Evolutionary conservation across 1,140 invertebrate genomes (phyloP).

Genomic region (Atta texana): DNA sequence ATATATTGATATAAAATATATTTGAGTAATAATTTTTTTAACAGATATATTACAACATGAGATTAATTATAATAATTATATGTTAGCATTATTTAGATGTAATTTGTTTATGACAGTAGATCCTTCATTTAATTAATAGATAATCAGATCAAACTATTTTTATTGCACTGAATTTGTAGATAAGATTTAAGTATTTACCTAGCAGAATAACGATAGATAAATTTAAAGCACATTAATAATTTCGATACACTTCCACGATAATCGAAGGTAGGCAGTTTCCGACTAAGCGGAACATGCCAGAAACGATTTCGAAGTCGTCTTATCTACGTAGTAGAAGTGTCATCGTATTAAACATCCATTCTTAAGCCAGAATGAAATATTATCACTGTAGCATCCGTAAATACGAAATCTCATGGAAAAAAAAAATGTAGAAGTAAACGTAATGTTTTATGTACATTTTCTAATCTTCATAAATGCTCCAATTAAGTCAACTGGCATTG

Average conservation of each 20-base stretch:
- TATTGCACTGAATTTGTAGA: neutral
- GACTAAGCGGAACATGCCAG: constrained; percentile 60
- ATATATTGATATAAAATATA: neutral
- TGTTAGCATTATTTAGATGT: neutral
- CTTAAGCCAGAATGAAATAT: constrained; percentile 72
- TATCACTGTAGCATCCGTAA: constrained; percentile 50
- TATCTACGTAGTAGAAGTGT: constrained; percentile 67
- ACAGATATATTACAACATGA: neutral
- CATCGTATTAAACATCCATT: constrained; percentile 61
- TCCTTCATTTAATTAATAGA: neutral
- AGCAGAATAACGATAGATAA: constrained; percentile 18
- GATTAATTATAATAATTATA: neutral
- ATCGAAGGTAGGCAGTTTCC: constrained; percentile 55
- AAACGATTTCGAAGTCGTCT: constrained; percentile 66
- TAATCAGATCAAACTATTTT: neutral
- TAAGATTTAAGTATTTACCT: constrained; percentile 52
- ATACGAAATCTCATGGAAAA: constrained; percentile 38
- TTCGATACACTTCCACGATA: constrained; percentile 28
- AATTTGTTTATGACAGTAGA: neutral
- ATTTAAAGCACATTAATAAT: neutral
- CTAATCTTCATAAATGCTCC: neutral
- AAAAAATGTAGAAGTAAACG: constrained; percentile 21
- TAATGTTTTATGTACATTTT: neutral
- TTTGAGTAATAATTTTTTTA: neutral
- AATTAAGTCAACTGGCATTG: neutral